Evolutionary conservation across 2,113 vertebrate genomes (phyloP).

Genomic region (Protobothrops flavoviridis): DNA sequence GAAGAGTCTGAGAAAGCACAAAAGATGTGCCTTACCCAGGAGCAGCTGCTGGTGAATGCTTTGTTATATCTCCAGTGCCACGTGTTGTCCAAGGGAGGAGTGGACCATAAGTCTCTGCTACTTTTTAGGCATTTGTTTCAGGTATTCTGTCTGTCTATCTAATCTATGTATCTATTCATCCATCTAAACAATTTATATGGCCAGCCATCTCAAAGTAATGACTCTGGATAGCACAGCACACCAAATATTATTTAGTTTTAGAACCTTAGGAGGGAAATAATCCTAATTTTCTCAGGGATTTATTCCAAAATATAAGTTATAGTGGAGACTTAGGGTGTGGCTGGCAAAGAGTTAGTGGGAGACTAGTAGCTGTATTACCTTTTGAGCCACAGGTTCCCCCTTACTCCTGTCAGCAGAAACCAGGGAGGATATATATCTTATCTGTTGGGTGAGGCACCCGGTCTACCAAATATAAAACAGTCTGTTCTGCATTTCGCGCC

Average conservation of each 20-base stretch:
- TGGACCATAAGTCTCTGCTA: slow-evolving; percentile 75
- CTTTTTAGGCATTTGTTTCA: slow-evolving; percentile 93
- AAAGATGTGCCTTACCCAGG: slow-evolving; percentile 66
- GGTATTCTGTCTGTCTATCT: slow-evolving; percentile 65
- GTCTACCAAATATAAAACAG: no score
- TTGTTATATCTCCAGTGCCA: slow-evolving; percentile 86
- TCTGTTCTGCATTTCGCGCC: no score
- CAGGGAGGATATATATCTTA: no score
- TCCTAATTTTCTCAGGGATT: not conserved
- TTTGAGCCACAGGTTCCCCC: no score
- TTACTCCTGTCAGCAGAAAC: no score
- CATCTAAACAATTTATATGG: not conserved
- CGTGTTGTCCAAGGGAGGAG: slow-evolving; percentile 75
- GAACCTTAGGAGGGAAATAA: not conserved
- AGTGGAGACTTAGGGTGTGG: not conserved
- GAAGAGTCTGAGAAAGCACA: slow-evolving; percentile 45
- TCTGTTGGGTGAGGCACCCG: no score
- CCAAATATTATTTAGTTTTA: not conserved
- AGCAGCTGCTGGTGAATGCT: slow-evolving; percentile 82
- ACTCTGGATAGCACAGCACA: not conserved
- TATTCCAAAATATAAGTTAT: not conserved
- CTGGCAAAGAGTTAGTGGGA: no score
- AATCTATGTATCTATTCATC: not conserved
- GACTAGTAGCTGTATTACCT: no score
- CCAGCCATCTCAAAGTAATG: not conserved